These are phyloP conservation scores for Ormyrus thymus DNA, from an alignment of 2,888 invertebrate genomes.

Conservation along the genomic window DNA sequence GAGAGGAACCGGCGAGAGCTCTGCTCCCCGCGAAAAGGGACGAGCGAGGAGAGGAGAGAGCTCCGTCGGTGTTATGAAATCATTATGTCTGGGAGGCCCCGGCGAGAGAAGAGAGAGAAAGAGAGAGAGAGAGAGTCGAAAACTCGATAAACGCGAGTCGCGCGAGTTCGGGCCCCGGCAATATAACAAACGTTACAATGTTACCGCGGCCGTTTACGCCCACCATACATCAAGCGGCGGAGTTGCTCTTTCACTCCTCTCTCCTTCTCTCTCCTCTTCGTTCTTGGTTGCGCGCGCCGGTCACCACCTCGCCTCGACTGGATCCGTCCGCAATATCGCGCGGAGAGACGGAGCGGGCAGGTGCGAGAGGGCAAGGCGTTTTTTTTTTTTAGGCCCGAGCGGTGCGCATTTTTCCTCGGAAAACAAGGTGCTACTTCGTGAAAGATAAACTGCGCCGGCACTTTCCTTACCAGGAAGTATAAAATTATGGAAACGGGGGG, in stretches of 20 bases:
- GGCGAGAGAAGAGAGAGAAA: conserved; percentile 1
- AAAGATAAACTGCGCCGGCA: background rate
- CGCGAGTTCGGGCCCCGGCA: conserved; percentile 60
- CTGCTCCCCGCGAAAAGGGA: background rate
- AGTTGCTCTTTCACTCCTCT: conserved; percentile 56
- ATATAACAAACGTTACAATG: conserved; percentile 71
- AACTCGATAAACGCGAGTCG: conserved; percentile 55
- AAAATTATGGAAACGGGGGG: conserved; percentile 6
- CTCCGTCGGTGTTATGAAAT: conserved; percentile 41
- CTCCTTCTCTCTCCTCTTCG: conserved; percentile 7
- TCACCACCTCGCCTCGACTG: background rate
- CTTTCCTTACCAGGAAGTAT: conserved; percentile 2
- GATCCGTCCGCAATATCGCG: too few relatives aligned
- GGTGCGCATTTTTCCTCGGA: conserved; percentile 18
- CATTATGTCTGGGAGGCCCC: conserved; percentile 29
- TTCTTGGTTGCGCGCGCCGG: conserved; percentile 1
- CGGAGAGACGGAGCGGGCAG: background rate
- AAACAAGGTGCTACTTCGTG: conserved; percentile 6
- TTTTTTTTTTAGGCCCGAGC: too few relatives aligned
- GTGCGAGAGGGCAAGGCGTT: background rate
- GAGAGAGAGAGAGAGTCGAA: conserved; percentile 36
- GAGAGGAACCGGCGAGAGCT: background rate
- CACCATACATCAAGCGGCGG: conserved; percentile 68
- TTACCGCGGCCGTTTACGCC: conserved; percentile 69
- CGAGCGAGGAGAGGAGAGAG: background rate